Evolutionary conservation across 2,888 invertebrate genomes (phyloP), one percentile per base, ranked within the genome.

Genomic region (Germaria angustata): DNA sequence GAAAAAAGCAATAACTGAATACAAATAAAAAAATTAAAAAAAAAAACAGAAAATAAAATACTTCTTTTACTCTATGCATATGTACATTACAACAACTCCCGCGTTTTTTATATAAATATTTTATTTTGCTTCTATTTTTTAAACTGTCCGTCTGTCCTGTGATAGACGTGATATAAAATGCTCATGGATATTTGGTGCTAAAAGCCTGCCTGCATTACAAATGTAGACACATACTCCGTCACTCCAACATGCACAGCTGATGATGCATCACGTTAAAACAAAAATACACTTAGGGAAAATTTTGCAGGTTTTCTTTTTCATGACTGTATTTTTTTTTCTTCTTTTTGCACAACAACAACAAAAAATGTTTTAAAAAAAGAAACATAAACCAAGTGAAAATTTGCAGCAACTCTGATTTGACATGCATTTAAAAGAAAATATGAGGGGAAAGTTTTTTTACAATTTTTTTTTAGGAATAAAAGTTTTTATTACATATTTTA

Each of bases 111-210:
- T n/a, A n/a, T n/a, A n/a, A n/a, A n/a, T n/a, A n/a, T n/a, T n/a
- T 24, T 1, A 17, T 51, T 28, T 41, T 17, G 17, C 49, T 22
- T n/a, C 20, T 55, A 7, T 34, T 11, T 20, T 51, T 59, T 15
- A 34, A 15, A 9, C 6, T 73, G 51, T 20, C 6, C 63, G 51
- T 20, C 39, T 34, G 41, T 75, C 80, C 51, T 51, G 51, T 59
- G 44, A 55, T 44, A 51, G 61, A 49, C 53, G 22, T 65, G 32
- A 20, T 49, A 61, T 17, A 11, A 61, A 44, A 55, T 65, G 65
- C 71, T 79, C 32, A 17, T 65, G 68, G 69, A 53, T 71, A 63
- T 63, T 57, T 76, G 85, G 85, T 84, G 84, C 79, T 84, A 84
- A 84, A 77, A 80, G 80, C 80, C 80, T 80, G 68, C 66, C 49